Conservation (phyloP, 1,140 invertebrate genomes). For the Platyura marginata region DNA sequence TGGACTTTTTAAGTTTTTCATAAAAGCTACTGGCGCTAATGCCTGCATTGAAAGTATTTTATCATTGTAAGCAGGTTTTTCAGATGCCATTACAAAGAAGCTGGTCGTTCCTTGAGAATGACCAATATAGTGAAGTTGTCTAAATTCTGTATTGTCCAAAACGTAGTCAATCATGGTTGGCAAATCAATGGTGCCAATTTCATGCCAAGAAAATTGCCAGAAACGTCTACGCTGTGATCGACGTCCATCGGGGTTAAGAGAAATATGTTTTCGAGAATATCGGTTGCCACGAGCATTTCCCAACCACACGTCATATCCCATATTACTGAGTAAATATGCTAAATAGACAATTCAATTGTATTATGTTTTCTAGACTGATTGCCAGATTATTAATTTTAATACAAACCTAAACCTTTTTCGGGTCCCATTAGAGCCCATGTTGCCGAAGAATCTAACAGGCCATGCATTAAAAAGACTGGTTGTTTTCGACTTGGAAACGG, state of each 20-base stretch:
- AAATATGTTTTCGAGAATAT: conserved; percentile 15
- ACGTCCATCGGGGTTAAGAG: background rate
- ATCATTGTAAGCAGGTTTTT: conserved; percentile 41
- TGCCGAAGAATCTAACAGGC: conserved; percentile 44
- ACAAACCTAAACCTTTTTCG: conserved; percentile 43
- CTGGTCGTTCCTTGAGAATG: conserved; percentile 42
- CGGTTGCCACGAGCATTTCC: conserved; percentile 23
- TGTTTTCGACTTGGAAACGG: conserved; percentile 7
- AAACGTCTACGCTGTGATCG: background rate
- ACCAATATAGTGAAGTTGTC: conserved; percentile 38
- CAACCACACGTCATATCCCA: conserved; percentile 52
- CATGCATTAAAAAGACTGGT: conserved; percentile 39
- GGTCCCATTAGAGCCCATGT: conserved; percentile 48
- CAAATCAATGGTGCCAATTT: conserved; percentile 36
- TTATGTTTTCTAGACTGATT: too few species aligned
- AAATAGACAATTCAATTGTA: too few species aligned
- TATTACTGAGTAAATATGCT: conserved; percentile 28
- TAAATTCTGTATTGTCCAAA: conserved; percentile 25
- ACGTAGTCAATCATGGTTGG: conserved; percentile 38
- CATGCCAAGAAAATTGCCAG: conserved; percentile 14
- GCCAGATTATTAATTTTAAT: too few species aligned
- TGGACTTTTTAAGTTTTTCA: conserved; percentile 2
- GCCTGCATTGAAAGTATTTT: conserved; percentile 38
- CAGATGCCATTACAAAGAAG: conserved; percentile 41
- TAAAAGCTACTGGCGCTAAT: conserved; percentile 36